Base-by-base conservation (phyloP, 2,888 invertebrate species). In the Microlaimidae sp. region DNA sequence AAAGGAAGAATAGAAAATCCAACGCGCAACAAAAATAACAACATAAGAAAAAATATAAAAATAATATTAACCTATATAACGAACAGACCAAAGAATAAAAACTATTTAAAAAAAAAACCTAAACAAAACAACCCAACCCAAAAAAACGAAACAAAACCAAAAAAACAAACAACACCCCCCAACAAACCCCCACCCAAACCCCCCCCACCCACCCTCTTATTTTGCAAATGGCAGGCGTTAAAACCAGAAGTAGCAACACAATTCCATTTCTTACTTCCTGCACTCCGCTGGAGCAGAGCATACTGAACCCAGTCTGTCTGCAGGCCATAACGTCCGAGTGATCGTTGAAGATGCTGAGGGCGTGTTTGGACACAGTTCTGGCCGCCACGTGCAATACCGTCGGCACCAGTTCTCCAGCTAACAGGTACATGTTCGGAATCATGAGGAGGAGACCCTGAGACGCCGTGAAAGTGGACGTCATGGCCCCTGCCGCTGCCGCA, bases 401-500 rank as follows among this genome's bases (percentile, higher is more conserved):
- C 17, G 60, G 60, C 52, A 60, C 49, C 28, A 60, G 54, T 47
- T 60, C 60, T 23, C 60, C 60, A 3, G 60, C 60, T 43, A 60
- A 54, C 47, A 60, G 54, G 50, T 60, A 60, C 60, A 60, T 60
- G 50, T 60, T 60, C 27, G 60, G 60, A 25, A 60, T 60, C 60
- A 60, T 60, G 24, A 49, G 41, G 7, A 49, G 40, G 17, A 43
- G 43, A 7, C 43, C 43, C 43, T 43, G 43, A 24, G 43, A 43
- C 23, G 43, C 43, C 23, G 43, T 43, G 43, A 43, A 43, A 24
- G 43, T 43, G 43, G 43, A 10, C 23, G 43, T n/a, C 43, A 43
- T 7, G 21, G 43, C 43, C 23, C 43, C 43, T 7, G 43, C 43
- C 13, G 43, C 23, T 21, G 7, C 13, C 43, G 43, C 43, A 5